Percentiles rank a stretch among this genome's conserved stretches.
phyloP scores from a whole-genome alignment of 2,797 vertebrate species.

The Sebastes hopkinsi region DNA sequence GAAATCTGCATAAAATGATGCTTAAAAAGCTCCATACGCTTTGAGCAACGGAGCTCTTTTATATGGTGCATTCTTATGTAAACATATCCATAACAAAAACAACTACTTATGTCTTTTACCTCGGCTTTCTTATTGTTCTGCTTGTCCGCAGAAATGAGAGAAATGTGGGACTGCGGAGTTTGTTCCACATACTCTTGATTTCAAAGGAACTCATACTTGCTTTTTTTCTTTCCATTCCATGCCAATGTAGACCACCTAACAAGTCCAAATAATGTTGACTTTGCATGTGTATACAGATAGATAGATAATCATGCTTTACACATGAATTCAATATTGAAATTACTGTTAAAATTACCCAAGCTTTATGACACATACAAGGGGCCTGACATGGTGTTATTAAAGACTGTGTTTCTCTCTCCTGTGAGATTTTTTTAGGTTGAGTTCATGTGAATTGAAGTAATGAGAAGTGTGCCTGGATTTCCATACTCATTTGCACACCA shows the following conservation, averaged over 20 bases:
- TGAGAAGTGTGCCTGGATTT: conserved; percentile 66
- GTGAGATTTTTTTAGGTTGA: conserved; percentile 31
- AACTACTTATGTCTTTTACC: conserved; percentile 71
- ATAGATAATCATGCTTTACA: neutral
- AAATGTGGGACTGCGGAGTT: conserved; percentile 69
- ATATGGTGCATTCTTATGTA: conserved; percentile 70
- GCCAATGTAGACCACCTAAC: conserved; percentile 67
- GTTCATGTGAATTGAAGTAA: conserved; percentile 56
- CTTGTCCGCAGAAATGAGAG: conserved; percentile 69
- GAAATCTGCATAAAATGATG: conserved; percentile 82
- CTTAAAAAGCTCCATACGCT: conserved; percentile 76
- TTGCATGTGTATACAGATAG: neutral
- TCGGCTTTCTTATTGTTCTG: conserved; percentile 68
- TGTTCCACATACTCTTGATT: conserved; percentile 68
- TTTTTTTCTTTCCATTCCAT: conserved; percentile 55
- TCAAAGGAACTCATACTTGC: conserved; percentile 63
- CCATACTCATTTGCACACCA: conserved; percentile 67
- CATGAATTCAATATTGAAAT: neutral
- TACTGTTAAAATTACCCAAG: neutral
- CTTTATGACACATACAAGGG: neutral
- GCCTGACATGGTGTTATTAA: conserved; percentile 25
- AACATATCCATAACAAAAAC: conserved; percentile 82
- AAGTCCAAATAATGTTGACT: conserved; percentile 15
- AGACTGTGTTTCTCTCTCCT: conserved; percentile 20
- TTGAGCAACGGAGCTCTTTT: conserved; percentile 69